Percentiles rank a stretch among this genome's conserved stretches.
Conservation (phyloP, 2,888 invertebrate species). For the Tridacna crocea region DNA sequence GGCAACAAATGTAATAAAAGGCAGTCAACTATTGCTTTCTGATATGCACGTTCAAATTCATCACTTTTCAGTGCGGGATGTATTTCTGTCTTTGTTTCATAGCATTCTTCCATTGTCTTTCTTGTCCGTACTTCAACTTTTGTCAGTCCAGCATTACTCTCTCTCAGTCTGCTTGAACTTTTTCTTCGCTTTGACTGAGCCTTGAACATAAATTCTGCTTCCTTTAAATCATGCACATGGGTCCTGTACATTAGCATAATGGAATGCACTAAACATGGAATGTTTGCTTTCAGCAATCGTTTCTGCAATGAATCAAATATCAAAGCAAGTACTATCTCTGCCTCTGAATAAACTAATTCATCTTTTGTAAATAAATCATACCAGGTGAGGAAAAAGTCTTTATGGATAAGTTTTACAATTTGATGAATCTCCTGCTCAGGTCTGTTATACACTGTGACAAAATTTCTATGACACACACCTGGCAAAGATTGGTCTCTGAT, state of each 20-base stretch:
- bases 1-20: slow-evolving; percentile 46
- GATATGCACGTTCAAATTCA: slow-evolving; percentile 60
- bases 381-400: slow-evolving; percentile 77
- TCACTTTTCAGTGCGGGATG: slow-evolving; percentile 61
- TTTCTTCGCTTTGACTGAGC: slow-evolving; percentile 41
- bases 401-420: slow-evolving; percentile 49
- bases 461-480: background rate
- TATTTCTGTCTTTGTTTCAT: slow-evolving; percentile 55
- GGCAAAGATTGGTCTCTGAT: background rate
- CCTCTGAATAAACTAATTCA: slow-evolving; percentile 64
- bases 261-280: slow-evolving; percentile 43
- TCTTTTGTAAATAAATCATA: slow-evolving; percentile 68
- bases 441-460: background rate
- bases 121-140: slow-evolving; percentile 20
- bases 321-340: slow-evolving; percentile 59
- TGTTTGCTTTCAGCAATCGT: slow-evolving; percentile 54
- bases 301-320: slow-evolving; percentile 54
- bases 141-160: slow-evolving; percentile 11
- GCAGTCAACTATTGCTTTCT: slow-evolving; percentile 50
- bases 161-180: slow-evolving; percentile 22
- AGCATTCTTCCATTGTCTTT: slow-evolving; percentile 63
- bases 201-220: slow-evolving; percentile 46
- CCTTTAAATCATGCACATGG: slow-evolving; percentile 56
- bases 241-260: slow-evolving; percentile 52
- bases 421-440: slow-evolving; percentile 14